A percentile compares a stretch with the other conserved stretches of the same genome.
These are phyloP conservation scores for Heterohyrax brucei DNA, from an alignment of 2,797 vertebrate species.

Conservation along the genomic window DNA sequence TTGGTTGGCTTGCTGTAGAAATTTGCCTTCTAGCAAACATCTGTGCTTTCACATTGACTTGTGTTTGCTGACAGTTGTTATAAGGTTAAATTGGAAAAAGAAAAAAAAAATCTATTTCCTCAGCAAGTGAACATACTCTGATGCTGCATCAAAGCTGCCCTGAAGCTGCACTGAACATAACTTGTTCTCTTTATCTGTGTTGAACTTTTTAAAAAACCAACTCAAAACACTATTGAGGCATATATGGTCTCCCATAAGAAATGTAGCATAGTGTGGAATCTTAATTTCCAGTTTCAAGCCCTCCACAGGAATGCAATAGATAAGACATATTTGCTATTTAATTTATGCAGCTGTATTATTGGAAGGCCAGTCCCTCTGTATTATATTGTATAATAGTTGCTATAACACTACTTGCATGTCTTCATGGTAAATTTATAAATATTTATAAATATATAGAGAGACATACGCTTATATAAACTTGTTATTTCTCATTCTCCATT, in stretches of 20 bases:
- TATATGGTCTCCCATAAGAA: conserved; percentile 88
- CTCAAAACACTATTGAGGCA: conserved; percentile 82
- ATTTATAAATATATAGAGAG: conserved; percentile 91
- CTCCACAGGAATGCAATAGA: conserved; percentile 91
- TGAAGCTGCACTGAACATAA: conserved; percentile 90
- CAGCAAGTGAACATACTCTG: conserved; percentile 88
- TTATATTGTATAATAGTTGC: conserved; percentile 95
- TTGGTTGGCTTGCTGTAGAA: conserved; percentile 90
- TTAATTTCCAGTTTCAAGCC: conserved; percentile 89
- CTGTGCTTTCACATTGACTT: conserved; percentile 90
- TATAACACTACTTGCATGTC: conserved; percentile 94
- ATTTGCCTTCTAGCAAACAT: conserved; percentile 90
- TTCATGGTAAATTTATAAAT: conserved; percentile 92
- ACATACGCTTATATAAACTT: conserved; percentile 90
- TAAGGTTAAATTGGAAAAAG: conserved; percentile 89
- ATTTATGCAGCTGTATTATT: conserved; percentile 89
- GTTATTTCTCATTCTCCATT: conserved; percentile 89
- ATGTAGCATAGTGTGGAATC: conserved; percentile 92
- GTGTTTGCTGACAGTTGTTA: conserved; percentile 89
- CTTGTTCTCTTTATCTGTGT: conserved; percentile 88
- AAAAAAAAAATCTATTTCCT: conserved; percentile 88
- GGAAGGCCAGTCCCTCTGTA: conserved; percentile 92
- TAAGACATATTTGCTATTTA: conserved; percentile 88
- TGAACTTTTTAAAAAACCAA: conserved; percentile 78
- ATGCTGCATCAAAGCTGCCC: conserved; percentile 91